Percentiles rank a stretch among this genome's conserved stretches.
Conservation (phyloP, 2,113 vertebrate species). For the Notechis scutatus region DNA sequence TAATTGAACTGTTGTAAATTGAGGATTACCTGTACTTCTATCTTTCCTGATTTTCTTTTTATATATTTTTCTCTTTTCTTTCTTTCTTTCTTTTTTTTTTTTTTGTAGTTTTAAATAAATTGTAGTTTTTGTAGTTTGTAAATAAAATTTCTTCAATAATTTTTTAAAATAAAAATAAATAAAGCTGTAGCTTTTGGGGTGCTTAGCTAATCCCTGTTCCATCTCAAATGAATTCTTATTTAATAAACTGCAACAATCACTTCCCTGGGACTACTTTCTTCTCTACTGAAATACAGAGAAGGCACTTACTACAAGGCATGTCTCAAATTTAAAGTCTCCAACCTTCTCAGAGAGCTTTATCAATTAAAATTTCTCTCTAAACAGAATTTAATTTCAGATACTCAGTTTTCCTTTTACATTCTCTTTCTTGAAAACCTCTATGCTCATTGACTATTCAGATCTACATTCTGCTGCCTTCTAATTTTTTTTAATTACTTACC, state of each 20-base stretch:
- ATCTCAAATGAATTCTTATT: neutral
- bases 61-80: neutral
- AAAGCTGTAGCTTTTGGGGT: neutral
- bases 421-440: conserved; percentile 32
- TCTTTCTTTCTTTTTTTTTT: no score
- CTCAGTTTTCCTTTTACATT: conserved; percentile 43
- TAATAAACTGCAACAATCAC: neutral
- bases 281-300: neutral
- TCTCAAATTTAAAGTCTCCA: neutral
- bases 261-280: no score
- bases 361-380: conserved; percentile 48
- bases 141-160: neutral
- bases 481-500: conserved; percentile 12
- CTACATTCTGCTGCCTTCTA: conserved; percentile 20
- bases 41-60: neutral
- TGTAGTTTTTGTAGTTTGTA: no score
- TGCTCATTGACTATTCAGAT: conserved; percentile 44
- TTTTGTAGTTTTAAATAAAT: neutral
- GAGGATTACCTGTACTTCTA: neutral
- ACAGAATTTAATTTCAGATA: conserved; percentile 23
- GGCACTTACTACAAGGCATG: neutral
- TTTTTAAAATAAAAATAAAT: neutral
- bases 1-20: no score
- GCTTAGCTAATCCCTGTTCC: neutral
- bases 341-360: conserved; percentile 25